Conservation (phyloP, 1,140 invertebrate genomes). For the Himalopsyche phryganea region DNA sequence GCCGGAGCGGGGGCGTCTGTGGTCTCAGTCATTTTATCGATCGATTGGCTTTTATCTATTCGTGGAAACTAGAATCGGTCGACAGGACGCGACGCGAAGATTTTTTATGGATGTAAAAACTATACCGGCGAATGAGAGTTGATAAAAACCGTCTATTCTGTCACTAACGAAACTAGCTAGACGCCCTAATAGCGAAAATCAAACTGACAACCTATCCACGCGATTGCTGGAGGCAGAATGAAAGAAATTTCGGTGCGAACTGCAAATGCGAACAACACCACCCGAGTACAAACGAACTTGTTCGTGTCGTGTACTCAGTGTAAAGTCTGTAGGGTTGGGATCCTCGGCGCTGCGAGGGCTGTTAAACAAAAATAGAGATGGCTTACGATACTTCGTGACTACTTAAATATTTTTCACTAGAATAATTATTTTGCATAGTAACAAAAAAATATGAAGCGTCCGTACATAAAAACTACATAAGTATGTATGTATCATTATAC, state of each 20-base stretch:
- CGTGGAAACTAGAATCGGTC: constrained; percentile 1
- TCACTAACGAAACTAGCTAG: constrained; percentile 14
- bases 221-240: constrained; percentile 19
- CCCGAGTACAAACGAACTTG: constrained; percentile 26
- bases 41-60: constrained; percentile 9
- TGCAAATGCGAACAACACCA: constrained; percentile 44
- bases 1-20: constrained; percentile 44
- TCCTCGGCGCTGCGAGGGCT: constrained; percentile 23
- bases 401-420: too few species aligned
- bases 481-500: too few species aligned
- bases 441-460: too few species aligned
- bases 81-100: constrained; percentile 2
- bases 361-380: too few species aligned
- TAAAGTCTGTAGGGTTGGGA: constrained; percentile 29
- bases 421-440: too few species aligned
- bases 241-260: constrained; percentile 32
- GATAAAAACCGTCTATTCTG: neutral
- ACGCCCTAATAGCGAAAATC: constrained; percentile 13
- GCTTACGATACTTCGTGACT: too few species aligned
- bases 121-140: neutral
- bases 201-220: neutral
- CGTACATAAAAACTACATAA: too few species aligned
- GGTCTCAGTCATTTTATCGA: constrained; percentile 49
- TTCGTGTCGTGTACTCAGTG: neutral
- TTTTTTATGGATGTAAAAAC: constrained; percentile 8